A percentile compares a stretch with the other conserved stretches of the same genome.
These are phyloP conservation scores for Ryuthela nishihirai DNA, from an alignment of 2,888 invertebrate species.

Conservation along the genomic window DNA sequence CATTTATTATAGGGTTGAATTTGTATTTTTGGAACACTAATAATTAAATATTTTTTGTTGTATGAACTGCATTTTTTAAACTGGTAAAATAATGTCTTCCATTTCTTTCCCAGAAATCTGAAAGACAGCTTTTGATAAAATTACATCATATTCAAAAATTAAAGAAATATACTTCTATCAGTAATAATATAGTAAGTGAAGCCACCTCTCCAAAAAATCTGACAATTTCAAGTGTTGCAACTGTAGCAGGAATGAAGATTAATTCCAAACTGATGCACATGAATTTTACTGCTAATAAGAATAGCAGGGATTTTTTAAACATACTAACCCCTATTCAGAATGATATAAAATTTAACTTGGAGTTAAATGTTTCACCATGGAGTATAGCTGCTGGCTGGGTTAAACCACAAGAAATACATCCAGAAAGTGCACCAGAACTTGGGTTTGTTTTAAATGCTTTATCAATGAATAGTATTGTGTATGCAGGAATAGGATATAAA, in stretches of 20 bases:
- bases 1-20: too few species aligned
- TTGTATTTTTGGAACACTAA: too few species aligned
- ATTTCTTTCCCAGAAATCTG: too few species aligned
- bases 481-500: slow-evolving; percentile 71
- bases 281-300: slow-evolving; percentile 17
- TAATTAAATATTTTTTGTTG: not conserved
- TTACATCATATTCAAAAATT: too few species aligned
- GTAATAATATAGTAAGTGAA: not conserved
- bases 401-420: slow-evolving; percentile 45
- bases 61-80: not conserved
- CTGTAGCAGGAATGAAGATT: slow-evolving; percentile 33
- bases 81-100: too few species aligned
- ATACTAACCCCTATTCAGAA: not conserved
- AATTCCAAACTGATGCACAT: slow-evolving; percentile 25
- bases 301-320: not conserved
- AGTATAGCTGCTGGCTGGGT: slow-evolving; percentile 48
- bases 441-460: slow-evolving; percentile 48
- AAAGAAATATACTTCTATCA: not conserved
- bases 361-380: slow-evolving; percentile 44
- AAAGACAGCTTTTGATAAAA: too few species aligned
- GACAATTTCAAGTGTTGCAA: slow-evolving; percentile 29
- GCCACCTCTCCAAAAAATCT: slow-evolving; percentile 14
- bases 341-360: slow-evolving; percentile 8
- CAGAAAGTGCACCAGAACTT: slow-evolving; percentile 45
- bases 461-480: slow-evolving; percentile 46